Percentiles rank a stretch among this genome's conserved stretches.
These are phyloP conservation scores for Dryocosmus kuriphilus DNA, from an alignment of 2,888 invertebrate genomes.

Conservation along the genomic window DNA sequence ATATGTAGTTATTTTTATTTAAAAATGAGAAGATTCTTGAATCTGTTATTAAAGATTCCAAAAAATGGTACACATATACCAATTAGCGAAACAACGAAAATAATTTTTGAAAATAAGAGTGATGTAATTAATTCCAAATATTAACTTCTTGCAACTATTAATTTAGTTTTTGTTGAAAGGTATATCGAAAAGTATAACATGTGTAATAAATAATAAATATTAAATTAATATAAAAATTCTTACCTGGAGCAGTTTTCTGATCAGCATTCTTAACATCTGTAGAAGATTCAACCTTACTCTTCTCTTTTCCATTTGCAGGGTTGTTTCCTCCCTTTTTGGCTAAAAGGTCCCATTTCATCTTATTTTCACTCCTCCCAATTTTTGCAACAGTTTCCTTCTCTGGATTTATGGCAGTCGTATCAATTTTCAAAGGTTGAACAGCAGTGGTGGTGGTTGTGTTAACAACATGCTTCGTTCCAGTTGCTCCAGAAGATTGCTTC, in stretches of 20 bases:
- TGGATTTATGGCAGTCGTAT: constrained; percentile 62
- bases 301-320: constrained; percentile 25
- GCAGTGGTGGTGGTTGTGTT: constrained; percentile 74
- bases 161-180: too few species aligned
- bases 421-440: constrained; percentile 72
- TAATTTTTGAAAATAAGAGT: too few species aligned
- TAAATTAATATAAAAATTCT: neutral
- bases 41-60: too few species aligned
- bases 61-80: too few species aligned
- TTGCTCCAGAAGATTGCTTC: constrained; percentile 68
- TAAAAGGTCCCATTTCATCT: constrained; percentile 30
- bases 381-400: constrained; percentile 59
- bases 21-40: too few species aligned
- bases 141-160: too few species aligned
- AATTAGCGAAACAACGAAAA: too few species aligned
- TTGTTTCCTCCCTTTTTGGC: constrained; percentile 30
- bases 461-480: constrained; percentile 71
- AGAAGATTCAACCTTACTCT: constrained; percentile 25
- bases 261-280: constrained; percentile 6
- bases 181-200: too few species aligned
- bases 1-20: too few species aligned
- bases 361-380: constrained; percentile 43
- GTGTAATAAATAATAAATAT: neutral
- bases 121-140: too few species aligned
- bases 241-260: constrained; percentile 16